Conservation (phyloP, 2,888 invertebrate species). For the Agapostemon virescens region DNA sequence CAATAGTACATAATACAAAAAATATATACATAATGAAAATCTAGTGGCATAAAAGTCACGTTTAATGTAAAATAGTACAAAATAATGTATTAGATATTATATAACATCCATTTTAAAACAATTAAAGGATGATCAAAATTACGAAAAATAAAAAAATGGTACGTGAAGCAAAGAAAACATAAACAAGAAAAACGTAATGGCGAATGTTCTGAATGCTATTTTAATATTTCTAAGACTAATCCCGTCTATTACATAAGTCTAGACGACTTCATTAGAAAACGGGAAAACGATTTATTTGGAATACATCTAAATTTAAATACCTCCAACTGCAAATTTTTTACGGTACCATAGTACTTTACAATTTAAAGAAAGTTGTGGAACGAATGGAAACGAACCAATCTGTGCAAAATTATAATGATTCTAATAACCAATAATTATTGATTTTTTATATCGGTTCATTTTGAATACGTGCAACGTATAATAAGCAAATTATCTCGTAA, state of each 20-base stretch:
- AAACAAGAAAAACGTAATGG: not conserved
- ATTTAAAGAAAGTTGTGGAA: not conserved
- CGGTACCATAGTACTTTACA: not conserved
- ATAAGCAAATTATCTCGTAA: not conserved
- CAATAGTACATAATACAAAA: too few relatives aligned
- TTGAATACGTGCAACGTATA: not conserved
- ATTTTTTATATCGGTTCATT: not conserved
- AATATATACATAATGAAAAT: too few relatives aligned
- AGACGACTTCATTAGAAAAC: not conserved
- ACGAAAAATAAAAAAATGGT: not conserved
- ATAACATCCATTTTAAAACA: not conserved
- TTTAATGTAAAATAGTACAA: not conserved
- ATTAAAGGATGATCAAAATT: not conserved
- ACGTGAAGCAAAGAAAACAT: not conserved
- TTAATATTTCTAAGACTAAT: not conserved
- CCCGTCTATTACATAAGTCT: slow-evolving; percentile 9
- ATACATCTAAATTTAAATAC: not conserved
- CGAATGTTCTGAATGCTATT: not conserved
- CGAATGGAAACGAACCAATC: not conserved
- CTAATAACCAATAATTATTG: not conserved
- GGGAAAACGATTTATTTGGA: not conserved
- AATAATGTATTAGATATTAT: not conserved
- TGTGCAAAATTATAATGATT: not conserved
- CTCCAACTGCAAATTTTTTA: not conserved
- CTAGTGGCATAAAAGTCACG: not conserved